Conservation (phyloP, 2,888 invertebrate genomes). For the Cantharis lateralis region DNA sequence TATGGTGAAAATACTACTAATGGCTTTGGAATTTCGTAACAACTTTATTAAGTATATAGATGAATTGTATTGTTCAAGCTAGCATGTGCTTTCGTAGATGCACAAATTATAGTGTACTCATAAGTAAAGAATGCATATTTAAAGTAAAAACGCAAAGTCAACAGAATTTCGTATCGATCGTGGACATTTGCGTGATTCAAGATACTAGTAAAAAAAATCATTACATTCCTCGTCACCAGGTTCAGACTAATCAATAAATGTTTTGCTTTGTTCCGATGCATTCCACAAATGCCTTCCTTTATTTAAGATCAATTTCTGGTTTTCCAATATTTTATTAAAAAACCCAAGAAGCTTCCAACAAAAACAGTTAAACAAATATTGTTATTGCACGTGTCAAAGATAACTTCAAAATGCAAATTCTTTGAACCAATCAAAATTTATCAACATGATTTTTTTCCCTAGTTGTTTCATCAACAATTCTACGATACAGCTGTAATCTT, state of each 20-base stretch:
- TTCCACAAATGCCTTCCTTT: neutral
- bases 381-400: no score
- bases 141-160: constrained; percentile 14
- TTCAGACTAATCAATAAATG: constrained; percentile 36
- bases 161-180: constrained; percentile 30
- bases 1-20: neutral
- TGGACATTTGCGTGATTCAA: constrained; percentile 33
- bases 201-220: constrained; percentile 29
- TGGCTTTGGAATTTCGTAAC: neutral
- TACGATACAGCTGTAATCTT: no score
- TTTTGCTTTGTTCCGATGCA: constrained; percentile 14
- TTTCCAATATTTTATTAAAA: neutral
- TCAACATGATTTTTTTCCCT: no score
- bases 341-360: no score
- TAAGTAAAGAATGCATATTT: constrained; percentile 22
- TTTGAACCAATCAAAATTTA: no score
- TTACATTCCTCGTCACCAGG: constrained; percentile 36
- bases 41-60: neutral
- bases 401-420: no score
- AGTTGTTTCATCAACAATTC: no score
- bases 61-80: neutral
- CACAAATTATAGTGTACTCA: constrained; percentile 11
- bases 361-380: no score
- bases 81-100: neutral
- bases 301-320: neutral